A percentile compares a stretch with the other conserved stretches of the same genome.
Conservation (phyloP, 2,888 invertebrate genomes). For the Hartigia nigra region DNA sequence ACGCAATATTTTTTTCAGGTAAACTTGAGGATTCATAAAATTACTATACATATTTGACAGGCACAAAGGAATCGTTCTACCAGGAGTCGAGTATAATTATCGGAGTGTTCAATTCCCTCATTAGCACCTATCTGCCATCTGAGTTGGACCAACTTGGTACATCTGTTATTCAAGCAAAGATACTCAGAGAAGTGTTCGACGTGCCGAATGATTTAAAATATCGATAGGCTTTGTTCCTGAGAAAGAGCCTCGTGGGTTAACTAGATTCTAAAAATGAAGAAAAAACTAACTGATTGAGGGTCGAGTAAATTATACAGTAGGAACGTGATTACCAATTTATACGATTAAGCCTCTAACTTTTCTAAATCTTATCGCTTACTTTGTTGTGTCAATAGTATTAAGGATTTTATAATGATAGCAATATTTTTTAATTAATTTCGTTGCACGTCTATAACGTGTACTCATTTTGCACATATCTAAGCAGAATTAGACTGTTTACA, state of each 20-base stretch:
- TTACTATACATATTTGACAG: not conserved
- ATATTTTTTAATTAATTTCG: not conserved
- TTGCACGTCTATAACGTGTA: not conserved
- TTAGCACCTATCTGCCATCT: conserved; percentile 34
- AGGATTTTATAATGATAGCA: not conserved
- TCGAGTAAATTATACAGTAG: no score
- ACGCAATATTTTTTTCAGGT: not conserved
- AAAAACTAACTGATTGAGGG: not conserved
- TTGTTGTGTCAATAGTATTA: not conserved
- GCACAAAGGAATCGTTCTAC: not conserved
- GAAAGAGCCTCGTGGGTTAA: not conserved
- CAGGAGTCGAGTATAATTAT: not conserved
- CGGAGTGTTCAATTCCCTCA: conserved; percentile 24
- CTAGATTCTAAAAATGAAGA: not conserved
- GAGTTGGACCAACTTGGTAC: not conserved
- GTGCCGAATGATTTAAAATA: not conserved
- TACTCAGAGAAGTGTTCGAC: not conserved
- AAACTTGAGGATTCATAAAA: not conserved
- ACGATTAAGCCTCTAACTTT: not conserved
- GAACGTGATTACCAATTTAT: no score
- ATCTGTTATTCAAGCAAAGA: not conserved
- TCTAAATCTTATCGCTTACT: not conserved
- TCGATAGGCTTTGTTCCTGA: not conserved
- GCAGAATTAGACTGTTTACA: not conserved
- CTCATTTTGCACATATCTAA: not conserved